Evolutionary conservation across 2,888 invertebrate genomes (phyloP), one percentile per base, ranked within the genome.

Genomic region (Trachelus tabidus): DNA sequence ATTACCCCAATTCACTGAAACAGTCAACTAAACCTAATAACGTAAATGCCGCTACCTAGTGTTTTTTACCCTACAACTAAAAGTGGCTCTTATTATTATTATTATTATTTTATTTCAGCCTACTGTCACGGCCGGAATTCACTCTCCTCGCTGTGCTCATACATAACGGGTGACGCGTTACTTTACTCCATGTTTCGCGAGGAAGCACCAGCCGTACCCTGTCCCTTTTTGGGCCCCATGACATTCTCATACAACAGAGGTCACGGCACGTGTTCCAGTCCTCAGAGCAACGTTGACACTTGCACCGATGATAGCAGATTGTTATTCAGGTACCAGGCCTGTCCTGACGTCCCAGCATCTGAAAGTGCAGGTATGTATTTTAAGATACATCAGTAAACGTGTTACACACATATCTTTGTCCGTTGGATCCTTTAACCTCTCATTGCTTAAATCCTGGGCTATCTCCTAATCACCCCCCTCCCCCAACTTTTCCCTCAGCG

Each of bases 231-330:
- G 79, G 98, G 97, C 78, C 97, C 98, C 30, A 98, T 97, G 93
- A 96, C 97, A 80, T 98, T 98, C 92, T 96, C 97, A 77, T 98
- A 98, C 92, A 97, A 97, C 92, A 94, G 97, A 80, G 98, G 97
- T 4, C 96, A 97, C 88, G 97, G 97, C 33, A 97, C 97, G 90
- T 98, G 98, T 92, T 95, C 95, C 84, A 95, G 95, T 87, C 98
- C 98, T 0, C 95, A 96, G 76, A 98, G 98, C 75, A 97, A 97
- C 85, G 97, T 98, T 86, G 98, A 98, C 92, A 96, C 97, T 88
- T 98, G 98, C 92, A 98, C 98, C 1, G 98, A 98, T 91, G 97
- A 98, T 89, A 97, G 97, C 83, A 94, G 97, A 84, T 93, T 98
- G 77, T 94, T 98, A 84, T 95, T 98, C 89, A 96, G 96, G 92